These are phyloP conservation scores for Drosophila leonis DNA, from an alignment of 2,888 invertebrate species.

Conservation along the genomic window DNA sequence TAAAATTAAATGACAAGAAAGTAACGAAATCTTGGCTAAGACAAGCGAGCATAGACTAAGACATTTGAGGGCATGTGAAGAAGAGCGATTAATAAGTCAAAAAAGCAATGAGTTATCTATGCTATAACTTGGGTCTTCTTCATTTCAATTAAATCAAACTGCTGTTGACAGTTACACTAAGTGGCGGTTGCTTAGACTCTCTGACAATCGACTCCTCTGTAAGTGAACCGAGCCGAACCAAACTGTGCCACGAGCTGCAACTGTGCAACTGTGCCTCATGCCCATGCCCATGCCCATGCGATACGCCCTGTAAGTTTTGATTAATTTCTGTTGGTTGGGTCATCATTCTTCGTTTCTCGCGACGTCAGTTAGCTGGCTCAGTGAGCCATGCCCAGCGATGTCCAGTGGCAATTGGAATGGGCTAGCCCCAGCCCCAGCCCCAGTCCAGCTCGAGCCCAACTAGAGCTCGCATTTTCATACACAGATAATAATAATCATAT, in stretches of 20 bases:
- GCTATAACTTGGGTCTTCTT: neutral
- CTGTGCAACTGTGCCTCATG: constrained; percentile 4
- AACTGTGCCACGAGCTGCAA: constrained; percentile 61
- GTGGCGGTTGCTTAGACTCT: constrained; percentile 12
- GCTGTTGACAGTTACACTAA: constrained; percentile 24
- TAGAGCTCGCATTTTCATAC: constrained; percentile 34
- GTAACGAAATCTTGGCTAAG: neutral
- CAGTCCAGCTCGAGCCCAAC: neutral
- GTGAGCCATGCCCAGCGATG: constrained; percentile 50
- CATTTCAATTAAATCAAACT: constrained; percentile 51
- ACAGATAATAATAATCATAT: constrained; percentile 52
- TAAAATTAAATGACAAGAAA: neutral
- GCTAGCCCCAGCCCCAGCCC: neutral
- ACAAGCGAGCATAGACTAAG: too few relatives aligned
- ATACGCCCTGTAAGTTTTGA: constrained; percentile 60
- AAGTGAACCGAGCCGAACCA: neutral
- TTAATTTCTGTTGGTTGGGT: constrained; percentile 57
- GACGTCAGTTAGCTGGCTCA: constrained; percentile 34
- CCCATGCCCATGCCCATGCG: constrained; percentile 17
- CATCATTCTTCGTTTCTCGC: constrained; percentile 25
- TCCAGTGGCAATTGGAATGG: constrained; percentile 31
- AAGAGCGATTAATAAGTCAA: neutral
- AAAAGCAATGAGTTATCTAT: neutral
- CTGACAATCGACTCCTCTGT: constrained; percentile 34
- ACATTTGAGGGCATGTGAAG: neutral